Evolutionary conservation across 2,113 vertebrate species (phyloP).

Genomic region (Sylvietta virens): DNA sequence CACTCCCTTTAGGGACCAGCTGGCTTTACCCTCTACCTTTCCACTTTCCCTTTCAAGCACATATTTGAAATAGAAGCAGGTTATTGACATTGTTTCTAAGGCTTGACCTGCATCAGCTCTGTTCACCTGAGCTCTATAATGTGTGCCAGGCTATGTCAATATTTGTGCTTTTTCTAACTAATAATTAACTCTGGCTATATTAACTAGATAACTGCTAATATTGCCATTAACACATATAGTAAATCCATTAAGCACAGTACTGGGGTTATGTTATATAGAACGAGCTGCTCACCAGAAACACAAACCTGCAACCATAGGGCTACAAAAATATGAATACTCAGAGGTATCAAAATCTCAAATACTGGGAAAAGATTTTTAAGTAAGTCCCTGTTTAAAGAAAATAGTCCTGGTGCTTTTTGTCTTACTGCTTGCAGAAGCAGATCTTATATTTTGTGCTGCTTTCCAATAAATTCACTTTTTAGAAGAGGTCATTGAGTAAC

Average conservation of each 20-base stretch:
- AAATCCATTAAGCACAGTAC: neutral
- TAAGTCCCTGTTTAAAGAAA: neutral
- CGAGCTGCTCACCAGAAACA: neutral
- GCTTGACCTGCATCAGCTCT: neutral
- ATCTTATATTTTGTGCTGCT: neutral
- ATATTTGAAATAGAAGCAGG: neutral
- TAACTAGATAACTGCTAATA: neutral
- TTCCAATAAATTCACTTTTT: neutral
- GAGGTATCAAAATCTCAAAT: neutral
- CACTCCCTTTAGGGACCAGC: neutral
- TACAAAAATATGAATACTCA: neutral
- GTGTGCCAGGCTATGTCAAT: constrained; percentile 20
- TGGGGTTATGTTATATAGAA: fast-evolving
- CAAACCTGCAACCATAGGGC: neutral
- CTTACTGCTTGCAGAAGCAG: neutral
- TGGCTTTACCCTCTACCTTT: neutral
- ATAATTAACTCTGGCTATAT: constrained; percentile 23
- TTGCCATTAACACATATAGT: neutral
- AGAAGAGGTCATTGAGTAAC: neutral
- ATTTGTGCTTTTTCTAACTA: constrained; percentile 42
- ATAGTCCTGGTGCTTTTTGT: neutral
- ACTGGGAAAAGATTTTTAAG: neutral
- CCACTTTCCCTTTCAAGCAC: neutral
- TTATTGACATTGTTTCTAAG: neutral
- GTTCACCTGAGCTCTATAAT: neutral